phyloP scores from a whole-genome alignment of 1,140 invertebrate species.

The Phocides pigmalion region DNA sequence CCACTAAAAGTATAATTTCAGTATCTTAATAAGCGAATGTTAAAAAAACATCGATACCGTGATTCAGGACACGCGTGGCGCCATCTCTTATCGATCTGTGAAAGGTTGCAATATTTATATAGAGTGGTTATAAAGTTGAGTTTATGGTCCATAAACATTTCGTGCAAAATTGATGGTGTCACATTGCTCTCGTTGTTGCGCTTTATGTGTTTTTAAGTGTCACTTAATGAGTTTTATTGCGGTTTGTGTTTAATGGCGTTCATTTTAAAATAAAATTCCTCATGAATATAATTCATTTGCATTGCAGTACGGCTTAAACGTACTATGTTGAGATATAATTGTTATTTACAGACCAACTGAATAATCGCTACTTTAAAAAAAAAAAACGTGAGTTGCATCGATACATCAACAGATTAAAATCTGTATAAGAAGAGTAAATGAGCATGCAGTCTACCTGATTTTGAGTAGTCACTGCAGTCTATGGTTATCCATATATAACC shows the following conservation, averaged over 20 bases:
- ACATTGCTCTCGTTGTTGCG: background rate
- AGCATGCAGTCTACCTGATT: no score
- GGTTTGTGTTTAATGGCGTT: background rate
- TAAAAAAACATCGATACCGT: no score
- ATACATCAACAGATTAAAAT: no score
- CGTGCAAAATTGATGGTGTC: background rate
- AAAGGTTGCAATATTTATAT: background rate
- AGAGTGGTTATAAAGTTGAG: background rate
- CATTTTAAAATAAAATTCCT: background rate
- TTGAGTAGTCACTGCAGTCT: no score
- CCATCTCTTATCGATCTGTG: background rate
- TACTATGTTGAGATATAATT: no score
- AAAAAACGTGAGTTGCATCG: no score
- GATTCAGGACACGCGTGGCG: background rate
- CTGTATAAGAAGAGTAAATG: no score
- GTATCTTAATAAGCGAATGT: no score
- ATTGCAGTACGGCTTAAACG: background rate
- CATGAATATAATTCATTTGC: background rate
- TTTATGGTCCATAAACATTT: background rate
- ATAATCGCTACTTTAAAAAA: no score
- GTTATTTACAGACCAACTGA: no score
- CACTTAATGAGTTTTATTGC: background rate
- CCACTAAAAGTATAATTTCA: no score
- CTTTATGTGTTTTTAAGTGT: slow-evolving; percentile 1
- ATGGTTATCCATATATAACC: no score